These are phyloP conservation scores for Itoplectis maculator DNA, from an alignment of 2,888 invertebrate species.

Conservation along the genomic window DNA sequence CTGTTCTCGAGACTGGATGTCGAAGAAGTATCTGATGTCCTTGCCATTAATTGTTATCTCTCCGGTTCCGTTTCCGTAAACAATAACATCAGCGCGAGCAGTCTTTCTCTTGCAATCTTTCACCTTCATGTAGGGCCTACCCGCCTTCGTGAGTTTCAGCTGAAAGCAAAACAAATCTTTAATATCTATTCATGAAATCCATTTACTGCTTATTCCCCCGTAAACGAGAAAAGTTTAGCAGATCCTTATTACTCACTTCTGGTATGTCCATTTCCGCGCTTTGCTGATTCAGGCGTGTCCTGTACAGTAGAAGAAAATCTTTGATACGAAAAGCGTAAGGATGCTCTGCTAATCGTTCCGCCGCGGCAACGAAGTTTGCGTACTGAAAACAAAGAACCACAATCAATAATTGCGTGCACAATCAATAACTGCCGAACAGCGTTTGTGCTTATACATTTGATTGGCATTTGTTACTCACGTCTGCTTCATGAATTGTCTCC, in stretches of 20 bases:
- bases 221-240: neutral
- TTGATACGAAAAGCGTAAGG: conserved; percentile 90
- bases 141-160: conserved; percentile 89
- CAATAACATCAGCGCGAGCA: conserved; percentile 91
- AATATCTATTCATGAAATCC: too few species aligned
- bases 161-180: conserved; percentile 77
- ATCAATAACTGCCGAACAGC: neutral
- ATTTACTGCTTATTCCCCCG: neutral
- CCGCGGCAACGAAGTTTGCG: conserved; percentile 89
- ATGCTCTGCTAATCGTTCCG: conserved; percentile 90
- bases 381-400: conserved; percentile 85
- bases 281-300: conserved; percentile 87
- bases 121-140: conserved; percentile 87
- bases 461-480: conserved; percentile 80
- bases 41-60: conserved; percentile 92
- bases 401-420: too few species aligned
- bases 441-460: conserved; percentile 36
- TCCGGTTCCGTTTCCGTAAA: conserved; percentile 93
- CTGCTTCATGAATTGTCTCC: conserved; percentile 89
- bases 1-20: conserved; percentile 89
- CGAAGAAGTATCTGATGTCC: conserved; percentile 91
- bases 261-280: conserved; percentile 88
- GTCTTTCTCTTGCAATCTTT: conserved; percentile 89
- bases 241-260: conserved; percentile 81
- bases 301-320: conserved; percentile 91